Evolutionary conservation across 2,797 vertebrate genomes (phyloP), one percentile per base, ranked within the genome.

Genomic region (Chaetodon trifasciatus): DNA sequence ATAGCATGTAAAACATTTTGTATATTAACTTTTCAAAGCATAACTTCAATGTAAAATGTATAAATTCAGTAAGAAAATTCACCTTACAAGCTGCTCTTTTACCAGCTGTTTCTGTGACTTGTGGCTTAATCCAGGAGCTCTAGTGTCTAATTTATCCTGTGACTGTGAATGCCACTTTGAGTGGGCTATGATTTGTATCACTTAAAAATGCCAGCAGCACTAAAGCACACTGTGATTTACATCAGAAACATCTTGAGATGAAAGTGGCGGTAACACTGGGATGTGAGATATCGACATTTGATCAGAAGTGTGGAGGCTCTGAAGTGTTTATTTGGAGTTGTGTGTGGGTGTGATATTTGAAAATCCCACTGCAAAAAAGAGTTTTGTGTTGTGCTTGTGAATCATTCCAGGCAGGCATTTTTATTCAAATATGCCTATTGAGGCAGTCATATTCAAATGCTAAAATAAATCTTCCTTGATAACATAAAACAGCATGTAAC

Each of bases 271-370:
- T 35, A 84, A 67, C 64, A 24, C 76, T 53, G 56, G 47, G 56
- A 76, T 81, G 83, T 86, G 49, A 80, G 50, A 90, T 76, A 79
- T 56, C 21, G 76, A 79, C 82, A 81, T 76, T 71, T 79, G 75
- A 86, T 87, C 80, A 86, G 19, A 79, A 70, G 61, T 83, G 82
- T 69, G 76, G 75, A 81, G 76, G 86, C 78, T 83, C 56, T 78
- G 57, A 82, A 77, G 82, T 78, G 52, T 88, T 88, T 85, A 86
- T 74, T 85, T 83, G 72, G 56, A 86, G 76, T 88, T 79, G 21
- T 1, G 49, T 69, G 91, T 92, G 86, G 83, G 88, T 80, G 87
- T 75, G 81, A 84, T 88, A 77, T 83, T 87, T 85, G 81, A 73
- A 83, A 89, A 89, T 85, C 69, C 50, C 63, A 83, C 44, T 35